phyloP scores from a whole-genome alignment of 1,140 invertebrate genomes.

The Rhizoglyphus robini region DNA sequence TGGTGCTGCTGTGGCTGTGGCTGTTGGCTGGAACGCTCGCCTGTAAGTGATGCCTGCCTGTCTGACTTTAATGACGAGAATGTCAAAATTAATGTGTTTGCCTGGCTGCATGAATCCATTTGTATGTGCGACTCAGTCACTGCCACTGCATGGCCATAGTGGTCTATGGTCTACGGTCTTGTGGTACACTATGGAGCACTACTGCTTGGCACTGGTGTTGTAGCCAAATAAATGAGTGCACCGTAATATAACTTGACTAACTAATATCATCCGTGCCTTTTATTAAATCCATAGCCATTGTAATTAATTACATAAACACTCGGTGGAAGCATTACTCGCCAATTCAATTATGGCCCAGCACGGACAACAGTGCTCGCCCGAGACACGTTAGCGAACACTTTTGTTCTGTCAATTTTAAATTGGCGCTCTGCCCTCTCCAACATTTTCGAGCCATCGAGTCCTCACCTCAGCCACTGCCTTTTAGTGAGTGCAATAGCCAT shows the following conservation, averaged over 20 bases:
- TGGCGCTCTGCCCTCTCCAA: too few species aligned
- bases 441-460: too few species aligned
- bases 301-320: slow-evolving; percentile 10
- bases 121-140: neutral
- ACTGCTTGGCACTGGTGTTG: too few species aligned
- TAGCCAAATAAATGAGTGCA: neutral
- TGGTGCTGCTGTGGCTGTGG: neutral
- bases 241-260: neutral
- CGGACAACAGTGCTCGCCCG: too few species aligned
- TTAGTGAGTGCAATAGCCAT: too few species aligned
- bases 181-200: too few species aligned
- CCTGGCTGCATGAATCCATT: slow-evolving; percentile 13
- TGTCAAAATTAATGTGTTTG: slow-evolving; percentile 19
- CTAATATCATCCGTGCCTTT: slow-evolving; percentile 12
- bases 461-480: too few species aligned
- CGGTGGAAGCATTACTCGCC: neutral
- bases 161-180: too few species aligned
- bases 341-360: slow-evolving; percentile 1
- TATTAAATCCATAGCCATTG: slow-evolving; percentile 8
- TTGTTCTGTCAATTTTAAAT: too few species aligned
- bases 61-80: slow-evolving; percentile 19
- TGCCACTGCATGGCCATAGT: too few species aligned
- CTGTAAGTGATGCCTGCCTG: slow-evolving; percentile 17
- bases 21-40: neutral
- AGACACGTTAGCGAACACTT: too few species aligned